Base-by-base conservation (phyloP, 2,797 vertebrate genomes). In the Acipenser transmontanus region DNA sequence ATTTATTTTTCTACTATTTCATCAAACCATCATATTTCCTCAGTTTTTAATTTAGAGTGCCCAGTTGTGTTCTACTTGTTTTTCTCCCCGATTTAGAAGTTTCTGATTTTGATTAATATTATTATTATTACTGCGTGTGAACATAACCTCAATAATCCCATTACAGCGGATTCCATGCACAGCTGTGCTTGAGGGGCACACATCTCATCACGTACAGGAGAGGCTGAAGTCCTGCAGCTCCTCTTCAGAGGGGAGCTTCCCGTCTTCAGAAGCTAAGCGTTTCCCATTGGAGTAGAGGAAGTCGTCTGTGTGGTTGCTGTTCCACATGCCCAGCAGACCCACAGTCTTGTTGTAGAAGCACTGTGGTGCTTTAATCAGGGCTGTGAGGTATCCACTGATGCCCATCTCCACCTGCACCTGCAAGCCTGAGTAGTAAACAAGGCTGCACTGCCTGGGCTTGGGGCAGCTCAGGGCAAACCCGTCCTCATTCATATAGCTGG, bases 281-380 rank as follows among this genome's bases (percentile, higher is more conserved):
- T 66, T 79, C 47, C 90, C 81, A 50, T 91, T 82, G 0, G 91
- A 91, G 75, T 86, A 86, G 57, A 90, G 85, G 75, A 93, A 91
- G 67, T 91, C 90, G 2, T 92, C 84, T 0, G 78, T 71, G 56
- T 73, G 80, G 73, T 73, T 88, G 68, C 87, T 54, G 73, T 78
- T 92, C 92, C 92, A 93, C 47, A 84, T 78, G 34, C 91, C 91
- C 82, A 93, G 78, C n/a, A 93, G 83, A 10, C 92, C 91, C 68
- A 93, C 75, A 0, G 92, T 93, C 65, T 85, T 90, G 66, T 83
- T 87, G 75, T 81, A 90, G 76, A 91, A 93, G 17, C 61, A 71
- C 78, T 92, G 88, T 6, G 92, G 89, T 54, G 91, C 76, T 69
- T 87, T 85, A 67, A 91, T 82, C 61, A 85, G 74, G 67, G 84